Evolutionary conservation across 2,888 invertebrate genomes (phyloP).

Genomic region (Torymus tubicola): DNA sequence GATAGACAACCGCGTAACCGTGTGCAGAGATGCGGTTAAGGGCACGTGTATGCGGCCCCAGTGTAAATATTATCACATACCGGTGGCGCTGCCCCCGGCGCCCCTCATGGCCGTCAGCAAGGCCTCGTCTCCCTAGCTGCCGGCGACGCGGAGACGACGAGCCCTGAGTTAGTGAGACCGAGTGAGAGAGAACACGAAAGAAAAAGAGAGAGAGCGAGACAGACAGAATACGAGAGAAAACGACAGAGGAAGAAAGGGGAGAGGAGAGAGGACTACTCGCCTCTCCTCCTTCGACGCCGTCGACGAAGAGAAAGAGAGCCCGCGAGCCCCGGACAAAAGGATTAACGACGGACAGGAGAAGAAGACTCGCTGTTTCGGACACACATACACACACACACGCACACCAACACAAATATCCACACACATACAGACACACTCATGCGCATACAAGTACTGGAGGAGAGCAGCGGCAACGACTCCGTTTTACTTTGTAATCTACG

Average conservation of each 20-base stretch:
- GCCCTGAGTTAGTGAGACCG: slow-evolving; percentile 1
- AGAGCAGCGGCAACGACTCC: background rate
- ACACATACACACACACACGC: too few species aligned
- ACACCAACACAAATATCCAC: too few species aligned
- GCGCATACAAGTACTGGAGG: slow-evolving; percentile 18
- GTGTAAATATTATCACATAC: slow-evolving; percentile 99
- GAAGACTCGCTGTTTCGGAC: background rate
- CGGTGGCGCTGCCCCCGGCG: slow-evolving; percentile 91
- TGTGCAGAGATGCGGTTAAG: slow-evolving; percentile 96
- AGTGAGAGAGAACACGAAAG: background rate
- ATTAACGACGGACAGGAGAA: slow-evolving; percentile 32
- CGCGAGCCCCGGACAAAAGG: slow-evolving; percentile 1
- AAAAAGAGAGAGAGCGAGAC: background rate
- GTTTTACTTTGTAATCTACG: slow-evolving; percentile 11
- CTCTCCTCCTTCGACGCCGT: background rate
- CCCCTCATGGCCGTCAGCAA: slow-evolving; percentile 83
- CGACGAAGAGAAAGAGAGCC: slow-evolving; percentile 6
- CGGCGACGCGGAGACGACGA: slow-evolving; percentile 3
- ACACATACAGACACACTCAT: too few species aligned
- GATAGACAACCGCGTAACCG: slow-evolving; percentile 95
- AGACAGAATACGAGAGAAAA: background rate
- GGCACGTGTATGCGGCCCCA: slow-evolving; percentile 94
- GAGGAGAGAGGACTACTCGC: background rate
- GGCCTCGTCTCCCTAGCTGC: slow-evolving; percentile 48
- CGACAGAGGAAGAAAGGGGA: background rate